A percentile compares a stretch with the other conserved stretches of the same genome.
Evolutionary conservation across 2,888 invertebrate genomes (phyloP).

Genomic region (Lordiphosa andalusiaca): DNA sequence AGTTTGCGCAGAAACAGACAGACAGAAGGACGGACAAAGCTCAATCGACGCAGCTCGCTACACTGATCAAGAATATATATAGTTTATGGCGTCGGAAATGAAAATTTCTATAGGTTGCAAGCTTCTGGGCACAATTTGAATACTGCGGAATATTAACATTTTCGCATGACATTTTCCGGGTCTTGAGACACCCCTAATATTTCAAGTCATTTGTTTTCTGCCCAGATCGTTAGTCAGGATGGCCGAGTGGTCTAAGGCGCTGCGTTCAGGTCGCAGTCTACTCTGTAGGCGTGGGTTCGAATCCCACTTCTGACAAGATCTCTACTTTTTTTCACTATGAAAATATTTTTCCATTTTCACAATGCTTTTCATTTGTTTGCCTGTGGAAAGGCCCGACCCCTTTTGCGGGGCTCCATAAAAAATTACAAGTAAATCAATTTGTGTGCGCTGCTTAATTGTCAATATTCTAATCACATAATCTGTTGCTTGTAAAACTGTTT

Average conservation of each 20-base stretch:
- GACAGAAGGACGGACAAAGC: no score
- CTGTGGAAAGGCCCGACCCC: no score
- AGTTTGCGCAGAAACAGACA: no score
- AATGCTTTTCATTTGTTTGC: no score
- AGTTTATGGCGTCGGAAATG: no score
- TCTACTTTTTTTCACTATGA: neutral
- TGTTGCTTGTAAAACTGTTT: conserved; percentile 27
- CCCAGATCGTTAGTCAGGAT: conserved; percentile 50
- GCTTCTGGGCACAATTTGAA: no score
- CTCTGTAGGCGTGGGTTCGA: conserved; percentile 76
- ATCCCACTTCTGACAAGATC: conserved; percentile 70
- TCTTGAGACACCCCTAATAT: neutral
- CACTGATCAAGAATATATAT: no score
- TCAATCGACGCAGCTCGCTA: no score
- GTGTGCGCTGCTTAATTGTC: conserved; percentile 62
- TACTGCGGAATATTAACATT: no score
- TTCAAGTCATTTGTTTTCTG: neutral
- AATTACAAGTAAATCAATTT: conserved; percentile 72
- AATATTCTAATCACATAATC: conserved; percentile 74
- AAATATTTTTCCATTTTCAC: neutral
- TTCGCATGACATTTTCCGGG: no score
- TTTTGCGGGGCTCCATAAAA: no score
- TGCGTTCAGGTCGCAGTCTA: conserved; percentile 78
- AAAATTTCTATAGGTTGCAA: no score
- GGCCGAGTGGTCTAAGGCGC: conserved; percentile 79